Evolutionary conservation across 1,140 invertebrate genomes (phyloP), one percentile per base, ranked within the genome.

Genomic region (Lysiphlebus fabarum): DNA sequence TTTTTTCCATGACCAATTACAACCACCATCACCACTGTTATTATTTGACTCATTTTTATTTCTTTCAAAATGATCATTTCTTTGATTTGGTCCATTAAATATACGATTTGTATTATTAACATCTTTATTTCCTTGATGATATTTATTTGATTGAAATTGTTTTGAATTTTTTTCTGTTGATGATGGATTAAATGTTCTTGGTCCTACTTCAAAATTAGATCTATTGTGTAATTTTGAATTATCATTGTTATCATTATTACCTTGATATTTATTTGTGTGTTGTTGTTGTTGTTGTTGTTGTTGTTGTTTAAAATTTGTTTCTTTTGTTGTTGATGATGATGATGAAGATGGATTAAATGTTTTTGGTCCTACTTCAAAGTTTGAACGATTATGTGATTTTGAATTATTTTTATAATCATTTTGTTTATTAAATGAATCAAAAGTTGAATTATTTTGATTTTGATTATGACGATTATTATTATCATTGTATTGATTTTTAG

Each of bases 1-100:
- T 51, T 86, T 75, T 68, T 86, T 87, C 88, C 88, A 93, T 58
- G 81, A 76, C 77, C 85, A 83, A 37, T 68, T 65, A 33, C 70
- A 26, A 26, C 1, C 17, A 2, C 17, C 70, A 34, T 69, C 67
- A 6, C 61, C 53, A 26, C 60, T 7, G 40, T 67, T 65, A 62
- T 63, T 72, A 53, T 62, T 75, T 47, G 41, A 50, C 50, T 67
- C 68, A 45, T 68, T 65, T 57, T 62, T 68, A 47, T 59, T 71
- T 10, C 79, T 74, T 43, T 74, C 17, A 26, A 26, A 1, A 26
- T 26, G 17, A 26, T 26, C 1, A 26, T 26, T 26, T 26, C 17
- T 26, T 26, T 26, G 17, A 26, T 4, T 26, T 26, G 17, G 17
- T 0, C 17, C 17, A 26, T 1, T 26, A 26, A 26, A 26, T 26